Base-by-base conservation (phyloP, 1,140 invertebrate genomes). In the Plutomurus gul region DNA sequence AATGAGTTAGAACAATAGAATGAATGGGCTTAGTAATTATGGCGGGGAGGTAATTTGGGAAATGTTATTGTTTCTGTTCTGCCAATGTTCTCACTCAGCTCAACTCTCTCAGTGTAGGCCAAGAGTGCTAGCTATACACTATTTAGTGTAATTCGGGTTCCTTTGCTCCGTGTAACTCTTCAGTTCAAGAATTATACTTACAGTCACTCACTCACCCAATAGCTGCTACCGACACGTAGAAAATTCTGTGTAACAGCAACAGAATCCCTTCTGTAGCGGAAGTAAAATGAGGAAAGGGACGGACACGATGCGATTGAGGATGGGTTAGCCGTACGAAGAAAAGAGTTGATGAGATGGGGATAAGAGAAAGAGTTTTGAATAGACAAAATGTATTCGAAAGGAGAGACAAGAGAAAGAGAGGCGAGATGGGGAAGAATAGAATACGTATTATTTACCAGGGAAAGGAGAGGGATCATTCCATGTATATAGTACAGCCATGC, bases 11-110 rank as follows among this genome's bases (percentile, higher is more conserved):
- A 81, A 81, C 80, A 82, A 79, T 79, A 65, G 77, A 71, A 73
- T 72, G 80, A 82, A 82, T 78, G 77, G 77, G 81, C 43, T 65
- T 77, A 80, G 81, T 79, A 82, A 82, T 82, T 82, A 82, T 79
- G 75, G 81, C 77, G 40, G 46, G 33, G 75, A 82, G 81, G 81
- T 82, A 82, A 82, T 82, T 82, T 82, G 72, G 81, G 49, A 82
- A 82, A 76, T 82, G 81, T 82, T 82, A 82, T 79, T 82, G 81
- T 82, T 82, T 80, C 78, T 39, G 18, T 49, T 77, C 51, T 77
- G 22, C 75, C 22, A 37, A 7, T 47, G 33, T 33, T 56, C 47
- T 56, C 74, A 37, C 47, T 56, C 51, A 30, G n/a, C 51, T 60
- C 51, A 60, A 8, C 10, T 4, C 43, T 13, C 43, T 7, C 43